Conservation (phyloP, 2,797 vertebrate genomes). For the Ptychobarbus kaznakovi region DNA sequence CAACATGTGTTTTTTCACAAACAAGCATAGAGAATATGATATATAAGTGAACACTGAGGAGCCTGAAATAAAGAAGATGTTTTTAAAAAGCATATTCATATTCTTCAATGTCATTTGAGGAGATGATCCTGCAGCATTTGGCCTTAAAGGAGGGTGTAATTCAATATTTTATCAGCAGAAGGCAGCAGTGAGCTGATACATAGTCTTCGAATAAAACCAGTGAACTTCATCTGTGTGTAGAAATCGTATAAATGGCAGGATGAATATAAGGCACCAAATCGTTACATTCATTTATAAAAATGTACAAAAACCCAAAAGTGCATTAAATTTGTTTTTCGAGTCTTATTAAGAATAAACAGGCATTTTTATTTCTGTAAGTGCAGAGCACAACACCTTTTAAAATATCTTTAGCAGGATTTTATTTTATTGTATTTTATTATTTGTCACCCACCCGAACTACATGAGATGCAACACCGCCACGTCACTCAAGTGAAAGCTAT, state of each 20-base stretch:
- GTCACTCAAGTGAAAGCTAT: slow-evolving; percentile 27
- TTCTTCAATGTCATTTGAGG: background rate
- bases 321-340: background rate
- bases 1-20: background rate
- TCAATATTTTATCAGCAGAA: background rate
- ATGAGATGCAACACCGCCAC: slow-evolving; percentile 55
- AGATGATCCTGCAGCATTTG: background rate
- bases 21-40: background rate
- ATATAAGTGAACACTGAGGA: background rate
- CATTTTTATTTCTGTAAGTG: background rate
- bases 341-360: background rate
- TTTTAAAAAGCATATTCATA: background rate
- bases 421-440: background rate
- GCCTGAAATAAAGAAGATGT: background rate
- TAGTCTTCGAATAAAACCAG: background rate
- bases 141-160: background rate
- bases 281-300: background rate
- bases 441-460: slow-evolving; percentile 5
- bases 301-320: too few relatives aligned
- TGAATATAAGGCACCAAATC: background rate
- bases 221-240: background rate
- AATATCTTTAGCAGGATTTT: background rate
- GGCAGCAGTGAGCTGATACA: background rate
- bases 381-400: too few relatives aligned
- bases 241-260: too few relatives aligned